Evolutionary conservation across 2,888 invertebrate genomes (phyloP).

Genomic region (Smittia sp.): DNA sequence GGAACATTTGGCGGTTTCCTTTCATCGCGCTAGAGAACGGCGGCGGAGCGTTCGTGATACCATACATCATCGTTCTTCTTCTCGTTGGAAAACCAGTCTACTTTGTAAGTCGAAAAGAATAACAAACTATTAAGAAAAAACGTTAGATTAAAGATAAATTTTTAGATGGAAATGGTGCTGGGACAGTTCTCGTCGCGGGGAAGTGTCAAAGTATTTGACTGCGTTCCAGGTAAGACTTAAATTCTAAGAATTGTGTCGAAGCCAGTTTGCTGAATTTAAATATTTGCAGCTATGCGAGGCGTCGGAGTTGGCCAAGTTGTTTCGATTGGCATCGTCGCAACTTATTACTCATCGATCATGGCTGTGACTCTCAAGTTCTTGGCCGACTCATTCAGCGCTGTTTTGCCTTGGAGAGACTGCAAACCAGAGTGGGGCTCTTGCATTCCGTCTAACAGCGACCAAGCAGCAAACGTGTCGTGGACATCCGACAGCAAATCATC

Average conservation of each 20-base stretch:
- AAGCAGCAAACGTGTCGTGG: not conserved
- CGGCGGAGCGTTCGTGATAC: constrained; percentile 54
- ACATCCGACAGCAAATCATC: constrained; percentile 46
- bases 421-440: constrained; percentile 56
- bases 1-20: constrained; percentile 69
- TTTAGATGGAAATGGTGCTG: constrained; percentile 63
- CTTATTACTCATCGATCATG: constrained; percentile 68
- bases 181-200: constrained; percentile 73
- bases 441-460: constrained; percentile 45
- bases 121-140: not conserved
- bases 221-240: constrained; percentile 55
- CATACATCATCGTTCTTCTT: constrained; percentile 61
- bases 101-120: constrained; percentile 49
- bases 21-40: constrained; percentile 66
- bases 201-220: constrained; percentile 64
- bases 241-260: not conserved
- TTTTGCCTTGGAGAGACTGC: constrained; percentile 65
- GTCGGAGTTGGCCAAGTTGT: constrained; percentile 60
- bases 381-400: constrained; percentile 59
- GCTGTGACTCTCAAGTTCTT: constrained; percentile 64
- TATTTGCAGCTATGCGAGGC: constrained; percentile 50
- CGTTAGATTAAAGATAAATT: not conserved
- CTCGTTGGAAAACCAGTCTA: constrained; percentile 68
- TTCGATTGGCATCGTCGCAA: constrained; percentile 59
- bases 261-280: not conserved